Percentiles rank a stretch among this genome's conserved stretches.
Evolutionary conservation across 2,888 invertebrate species (phyloP).

Genomic region (Drosophila incognita): DNA sequence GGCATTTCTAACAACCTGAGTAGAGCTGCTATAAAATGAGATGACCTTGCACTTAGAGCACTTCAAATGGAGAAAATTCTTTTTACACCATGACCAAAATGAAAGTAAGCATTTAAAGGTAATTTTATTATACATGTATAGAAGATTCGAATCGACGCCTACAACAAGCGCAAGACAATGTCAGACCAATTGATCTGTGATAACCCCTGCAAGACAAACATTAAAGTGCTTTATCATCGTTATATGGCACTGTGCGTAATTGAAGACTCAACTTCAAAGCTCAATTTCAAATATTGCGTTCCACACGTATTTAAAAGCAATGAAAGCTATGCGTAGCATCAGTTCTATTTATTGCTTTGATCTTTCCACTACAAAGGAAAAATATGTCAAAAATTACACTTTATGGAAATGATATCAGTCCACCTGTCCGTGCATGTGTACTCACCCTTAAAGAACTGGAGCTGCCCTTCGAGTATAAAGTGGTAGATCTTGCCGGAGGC

Average conservation of each 20-base stretch:
- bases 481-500: constrained; percentile 13
- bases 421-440: constrained; percentile 87
- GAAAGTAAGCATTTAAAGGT: not conserved
- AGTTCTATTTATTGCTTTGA: not conserved
- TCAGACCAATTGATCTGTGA: not conserved
- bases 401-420: constrained; percentile 83
- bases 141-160: not conserved
- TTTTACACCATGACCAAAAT: not conserved
- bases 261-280: constrained; percentile 3
- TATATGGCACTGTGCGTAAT: not conserved
- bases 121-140: not conserved
- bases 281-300: not conserved
- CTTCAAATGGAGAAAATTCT: not conserved
- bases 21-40: not conserved
- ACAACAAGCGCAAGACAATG: not conserved
- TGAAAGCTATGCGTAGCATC: not conserved
- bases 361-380: not conserved
- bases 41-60: not conserved
- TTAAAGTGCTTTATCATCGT: constrained; percentile 28
- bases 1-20: not conserved
- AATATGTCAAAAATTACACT: constrained; percentile 57
- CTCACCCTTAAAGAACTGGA: constrained; percentile 88
- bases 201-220: not conserved
- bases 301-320: constrained; percentile 7
- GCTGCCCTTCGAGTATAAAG: constrained; percentile 83